A percentile compares a stretch with the other conserved stretches of the same genome.
Evolutionary conservation across 2,113 vertebrate species (phyloP).

Genomic region (Strix aluco): DNA sequence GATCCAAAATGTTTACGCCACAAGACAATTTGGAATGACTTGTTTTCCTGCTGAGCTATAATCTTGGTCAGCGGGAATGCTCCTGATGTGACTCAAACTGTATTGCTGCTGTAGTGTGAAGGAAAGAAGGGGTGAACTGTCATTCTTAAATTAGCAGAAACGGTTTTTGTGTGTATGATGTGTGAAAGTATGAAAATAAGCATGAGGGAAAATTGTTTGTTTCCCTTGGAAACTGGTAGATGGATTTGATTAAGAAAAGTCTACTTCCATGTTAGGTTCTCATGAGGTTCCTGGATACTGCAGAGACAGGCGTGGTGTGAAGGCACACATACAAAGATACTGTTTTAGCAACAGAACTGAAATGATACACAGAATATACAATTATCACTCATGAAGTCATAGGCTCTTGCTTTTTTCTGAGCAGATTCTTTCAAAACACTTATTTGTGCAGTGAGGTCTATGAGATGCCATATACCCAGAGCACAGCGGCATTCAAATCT

Average conservation of each 20-base stretch:
- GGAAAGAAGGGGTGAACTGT: conserved; percentile 36
- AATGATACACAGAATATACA: neutral
- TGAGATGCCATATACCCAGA: neutral
- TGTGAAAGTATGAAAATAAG: conserved; percentile 15
- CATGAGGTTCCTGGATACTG: neutral
- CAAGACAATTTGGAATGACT: conserved; percentile 64
- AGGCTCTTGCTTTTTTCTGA: neutral
- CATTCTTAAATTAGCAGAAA: conserved; percentile 54
- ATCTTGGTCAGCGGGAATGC: conserved; percentile 62
- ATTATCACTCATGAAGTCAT: neutral
- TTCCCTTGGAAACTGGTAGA: conserved; percentile 21
- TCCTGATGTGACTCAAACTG: conserved; percentile 40
- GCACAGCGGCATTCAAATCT: neutral
- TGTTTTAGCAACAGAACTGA: neutral
- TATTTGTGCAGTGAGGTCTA: neutral
- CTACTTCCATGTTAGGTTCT: neutral
- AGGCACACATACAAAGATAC: neutral
- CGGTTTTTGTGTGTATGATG: neutral
- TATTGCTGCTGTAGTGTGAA: neutral
- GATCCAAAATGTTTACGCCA: conserved; percentile 61
- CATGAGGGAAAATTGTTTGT: neutral
- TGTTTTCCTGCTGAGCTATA: conserved; percentile 64
- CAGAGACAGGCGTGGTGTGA: neutral
- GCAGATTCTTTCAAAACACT: neutral
- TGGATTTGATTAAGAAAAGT: neutral